Evolutionary conservation across 1,140 invertebrate genomes (phyloP).

Genomic region (Eueides isabella): DNA sequence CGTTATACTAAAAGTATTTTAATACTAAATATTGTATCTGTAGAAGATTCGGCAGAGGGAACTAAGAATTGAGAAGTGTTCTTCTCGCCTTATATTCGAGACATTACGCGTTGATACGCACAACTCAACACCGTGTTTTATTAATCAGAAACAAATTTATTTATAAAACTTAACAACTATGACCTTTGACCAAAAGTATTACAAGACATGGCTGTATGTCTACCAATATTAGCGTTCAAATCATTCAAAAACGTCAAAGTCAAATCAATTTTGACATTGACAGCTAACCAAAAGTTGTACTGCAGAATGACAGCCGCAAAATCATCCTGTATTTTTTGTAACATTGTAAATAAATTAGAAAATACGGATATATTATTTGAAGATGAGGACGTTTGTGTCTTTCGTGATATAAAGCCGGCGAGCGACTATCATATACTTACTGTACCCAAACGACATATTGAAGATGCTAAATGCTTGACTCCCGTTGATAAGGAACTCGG

Average conservation of each 20-base stretch:
- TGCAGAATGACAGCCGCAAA: constrained; percentile 39
- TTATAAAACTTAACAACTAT: neutral
- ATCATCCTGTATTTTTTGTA: constrained; percentile 87
- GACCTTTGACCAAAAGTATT: constrained; percentile 15
- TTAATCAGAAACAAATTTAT: neutral
- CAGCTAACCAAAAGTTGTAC: constrained; percentile 14
- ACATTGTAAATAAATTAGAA: constrained; percentile 84
- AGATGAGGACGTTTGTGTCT: constrained; percentile 90
- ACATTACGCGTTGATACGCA: neutral
- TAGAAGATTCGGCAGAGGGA: neutral
- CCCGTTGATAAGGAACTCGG: constrained; percentile 85
- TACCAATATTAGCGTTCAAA: constrained; percentile 12
- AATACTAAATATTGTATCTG: no score
- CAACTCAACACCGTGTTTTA: neutral
- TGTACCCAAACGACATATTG: constrained; percentile 90
- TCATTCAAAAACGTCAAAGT: constrained; percentile 15
- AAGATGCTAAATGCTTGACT: constrained; percentile 87
- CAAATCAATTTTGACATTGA: constrained; percentile 19
- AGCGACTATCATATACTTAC: constrained; percentile 91
- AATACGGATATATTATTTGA: constrained; percentile 84
- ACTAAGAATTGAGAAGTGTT: neutral
- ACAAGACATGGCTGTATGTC: constrained; percentile 27
- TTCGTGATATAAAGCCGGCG: constrained; percentile 93
- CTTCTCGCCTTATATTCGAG: neutral
- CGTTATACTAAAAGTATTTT: no score